Evolutionary conservation across 92 coral and sea anemone genomes (phyloP), one percentile per base, ranked within the genome.

Genomic region (Palythoa grandiflora): DNA sequence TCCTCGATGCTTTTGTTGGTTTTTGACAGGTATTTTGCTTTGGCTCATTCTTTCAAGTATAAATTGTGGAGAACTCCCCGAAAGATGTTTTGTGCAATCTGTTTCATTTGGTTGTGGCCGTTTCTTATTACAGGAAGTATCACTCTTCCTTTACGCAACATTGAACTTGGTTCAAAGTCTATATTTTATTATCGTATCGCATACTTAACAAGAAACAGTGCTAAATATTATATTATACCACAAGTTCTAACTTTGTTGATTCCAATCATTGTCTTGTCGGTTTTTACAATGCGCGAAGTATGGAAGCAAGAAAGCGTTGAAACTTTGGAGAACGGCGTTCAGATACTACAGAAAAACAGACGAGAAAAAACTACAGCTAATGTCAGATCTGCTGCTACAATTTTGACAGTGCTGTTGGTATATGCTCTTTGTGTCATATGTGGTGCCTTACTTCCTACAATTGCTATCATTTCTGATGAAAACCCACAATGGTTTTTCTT

Each of bases 21-120:
- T 15, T 19, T 73, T 3, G 78, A 73, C 76, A 71, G 76, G 6
- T 71, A 35, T 38, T 35, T 71, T 35, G 44, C 76, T 16, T 38
- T 71, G 48, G 47, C 14, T 1, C 51, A 35, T 71, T 37, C 48
- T 19, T 35, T 71, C 9, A 35, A 38, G 50, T 71, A 71, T 16
- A 71, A 4, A 13, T 73, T 73, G 36, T 73, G 78, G 78, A 73
- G 55, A 44, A 73, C 51, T 44, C 78, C 9, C 5, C 19, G 55
- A 39, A 73, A 73, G 9, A 14, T 7, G 2, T 44, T 39, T 16
- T 39, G 28, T 73, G 78, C 53, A 13, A 44, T 73, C 8, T 3
- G 19, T 44, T 28, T 9, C 55, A 51, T 14, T 20, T 73, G 78
- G 78, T 7, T 73, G 14, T 73, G 78, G 78, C 3, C 53, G 11